Conservation (phyloP, 1,140 invertebrate genomes). For the Leguminivora glycinivorella region DNA sequence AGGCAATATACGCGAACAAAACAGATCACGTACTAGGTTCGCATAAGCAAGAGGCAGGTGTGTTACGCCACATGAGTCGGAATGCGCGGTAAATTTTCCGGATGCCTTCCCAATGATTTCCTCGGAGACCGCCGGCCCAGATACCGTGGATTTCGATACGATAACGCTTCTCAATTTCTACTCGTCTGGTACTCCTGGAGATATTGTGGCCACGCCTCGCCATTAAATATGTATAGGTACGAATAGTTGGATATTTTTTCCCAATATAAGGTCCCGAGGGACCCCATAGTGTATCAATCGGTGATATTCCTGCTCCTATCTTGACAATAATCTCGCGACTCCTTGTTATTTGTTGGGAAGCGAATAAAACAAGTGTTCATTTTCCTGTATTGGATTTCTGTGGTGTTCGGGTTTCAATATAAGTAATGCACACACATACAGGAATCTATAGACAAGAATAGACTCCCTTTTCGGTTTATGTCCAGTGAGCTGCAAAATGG, state of each 20-base stretch:
- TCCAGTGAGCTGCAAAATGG: too few species aligned
- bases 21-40: conserved; percentile 66
- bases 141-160: conserved; percentile 71
- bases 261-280: conserved; percentile 51
- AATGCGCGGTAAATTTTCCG: conserved; percentile 80
- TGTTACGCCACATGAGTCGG: conserved; percentile 63
- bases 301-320: conserved; percentile 51
- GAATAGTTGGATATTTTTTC: conserved; percentile 52
- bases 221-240: conserved; percentile 54
- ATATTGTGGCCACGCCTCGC: conserved; percentile 57
- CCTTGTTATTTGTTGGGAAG: conserved; percentile 33
- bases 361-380: conserved; percentile 32
- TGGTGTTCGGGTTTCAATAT: conserved; percentile 24
- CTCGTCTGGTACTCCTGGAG: conserved; percentile 50
- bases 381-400: conserved; percentile 37
- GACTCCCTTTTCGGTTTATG: neutral
- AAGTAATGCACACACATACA: neutral
- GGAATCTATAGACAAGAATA: neutral
- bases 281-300: conserved; percentile 63
- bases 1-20: conserved; percentile 49
- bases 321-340: conserved; percentile 54
- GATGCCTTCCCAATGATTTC: conserved; percentile 86
- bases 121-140: conserved; percentile 80
- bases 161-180: conserved; percentile 72
- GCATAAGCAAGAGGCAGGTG: conserved; percentile 68